Evolutionary conservation across 1,140 invertebrate genomes (phyloP).

Genomic region (Onthophagus taurus): DNA sequence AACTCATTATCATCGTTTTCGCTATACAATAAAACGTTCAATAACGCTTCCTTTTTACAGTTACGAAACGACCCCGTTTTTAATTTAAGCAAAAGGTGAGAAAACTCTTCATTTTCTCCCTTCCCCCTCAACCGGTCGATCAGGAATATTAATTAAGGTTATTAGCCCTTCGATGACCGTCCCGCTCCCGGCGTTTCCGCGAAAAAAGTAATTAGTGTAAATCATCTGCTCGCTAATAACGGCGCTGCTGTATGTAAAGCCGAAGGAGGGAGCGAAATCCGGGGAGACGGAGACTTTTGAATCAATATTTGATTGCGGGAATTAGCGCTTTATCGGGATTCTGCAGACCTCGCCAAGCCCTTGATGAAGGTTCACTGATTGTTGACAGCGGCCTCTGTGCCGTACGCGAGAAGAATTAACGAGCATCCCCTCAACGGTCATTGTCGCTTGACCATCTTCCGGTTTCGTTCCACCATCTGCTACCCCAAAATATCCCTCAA

Average conservation of each 20-base stretch:
- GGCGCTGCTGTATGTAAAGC: slow-evolving; percentile 23
- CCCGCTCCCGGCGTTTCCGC: too few species aligned
- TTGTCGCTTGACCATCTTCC: too few species aligned
- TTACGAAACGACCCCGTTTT: too few species aligned
- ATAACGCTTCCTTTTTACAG: too few species aligned
- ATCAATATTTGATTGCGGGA: slow-evolving; percentile 41
- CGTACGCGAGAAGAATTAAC: slow-evolving; percentile 40
- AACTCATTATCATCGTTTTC: too few species aligned
- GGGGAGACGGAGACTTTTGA: slow-evolving; percentile 30
- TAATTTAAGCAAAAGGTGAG: too few species aligned
- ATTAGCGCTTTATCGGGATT: slow-evolving; percentile 40
- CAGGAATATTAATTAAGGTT: slow-evolving; percentile 40
- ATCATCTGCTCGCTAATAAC: slow-evolving; percentile 37
- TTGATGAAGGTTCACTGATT: slow-evolving; percentile 39
- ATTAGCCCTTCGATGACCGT: slow-evolving; percentile 31
- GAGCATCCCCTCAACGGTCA: slow-evolving; percentile 21
- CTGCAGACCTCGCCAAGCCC: slow-evolving; percentile 34
- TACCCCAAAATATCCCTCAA: too few species aligned
- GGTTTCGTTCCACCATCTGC: too few species aligned
- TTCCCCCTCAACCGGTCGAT: too few species aligned
- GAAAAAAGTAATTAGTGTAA: slow-evolving; percentile 38
- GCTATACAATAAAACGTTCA: too few species aligned
- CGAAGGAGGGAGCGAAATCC: slow-evolving; percentile 1
- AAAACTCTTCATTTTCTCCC: too few species aligned
- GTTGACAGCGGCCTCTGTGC: slow-evolving; percentile 36